Evolutionary conservation across 2,113 vertebrate species (phyloP), one percentile per base, ranked within the genome.

Genomic region (Pachyramphus minor): DNA sequence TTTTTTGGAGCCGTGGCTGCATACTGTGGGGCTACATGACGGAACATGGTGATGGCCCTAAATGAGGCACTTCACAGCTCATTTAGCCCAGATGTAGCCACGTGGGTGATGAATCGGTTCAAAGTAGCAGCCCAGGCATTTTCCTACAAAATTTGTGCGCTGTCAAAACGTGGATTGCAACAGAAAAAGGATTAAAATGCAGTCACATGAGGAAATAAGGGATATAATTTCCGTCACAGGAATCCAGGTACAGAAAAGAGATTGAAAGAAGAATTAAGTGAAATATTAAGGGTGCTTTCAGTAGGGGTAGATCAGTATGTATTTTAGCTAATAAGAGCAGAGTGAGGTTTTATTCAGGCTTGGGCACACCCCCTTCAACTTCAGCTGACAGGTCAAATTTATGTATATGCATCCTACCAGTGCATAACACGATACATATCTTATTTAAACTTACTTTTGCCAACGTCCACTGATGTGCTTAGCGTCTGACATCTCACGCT

Each of bases 1-100:
- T 98, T 98, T 98, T 75, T 92, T 97, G 98, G 98, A 98, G 98
- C 95, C 92, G 97, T 96, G 98, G 96, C 98, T 98, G 98, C 98
- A 83, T 97, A 90, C 97, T 96, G 84, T 96, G 95, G 97, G 96
- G 87, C 96, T 98, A 87, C 42, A 79, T 62, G 95, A 98, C 97
- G 97, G 96, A 98, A 98, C 97, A 90, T 96, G 96, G 98, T 71
- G 97, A 98, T 98, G 98, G 98, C 98, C 98, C 98, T 98, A 98
- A 98, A 98, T 98, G 98, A 98, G 98, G 98, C 98, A 98, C 98
- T 99, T 99, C 99, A 99, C 99, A 99, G 98, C 98, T 99, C 99
- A 99, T 99, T 99, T 99, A 99, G 98, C 97, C 98, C 98, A 98
- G 99, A 99, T 99, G 98, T 98, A 98, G 98, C 98, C 98, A 99